Conservation (phyloP, 2,888 invertebrate species). For the Mimumesa dahlbomi region DNA sequence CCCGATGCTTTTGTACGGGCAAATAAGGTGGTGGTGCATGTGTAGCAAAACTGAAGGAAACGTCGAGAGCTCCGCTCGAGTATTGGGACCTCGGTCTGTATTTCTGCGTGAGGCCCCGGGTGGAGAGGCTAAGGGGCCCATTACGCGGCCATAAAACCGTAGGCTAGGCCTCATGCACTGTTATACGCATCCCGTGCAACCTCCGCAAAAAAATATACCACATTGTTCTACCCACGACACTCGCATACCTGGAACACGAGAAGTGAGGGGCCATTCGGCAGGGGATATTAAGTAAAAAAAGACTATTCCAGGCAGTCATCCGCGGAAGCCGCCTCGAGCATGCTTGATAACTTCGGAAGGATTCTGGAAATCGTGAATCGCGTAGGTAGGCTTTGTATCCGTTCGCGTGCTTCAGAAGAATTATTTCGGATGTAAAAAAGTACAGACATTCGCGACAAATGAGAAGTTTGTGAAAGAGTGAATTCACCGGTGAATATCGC, state of each 20-base stretch:
- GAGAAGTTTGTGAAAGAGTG: slow-evolving; percentile 24
- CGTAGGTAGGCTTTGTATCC: slow-evolving; percentile 35
- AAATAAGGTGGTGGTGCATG: slow-evolving; percentile 16
- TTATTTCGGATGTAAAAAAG: slow-evolving; percentile 22
- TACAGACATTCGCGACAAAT: background rate
- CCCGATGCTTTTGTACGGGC: background rate
- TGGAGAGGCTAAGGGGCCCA: slow-evolving; percentile 70
- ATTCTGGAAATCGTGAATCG: slow-evolving; percentile 43
- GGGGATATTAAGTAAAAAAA: slow-evolving; percentile 31
- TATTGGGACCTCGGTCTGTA: slow-evolving; percentile 60
- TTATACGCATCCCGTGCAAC: slow-evolving; percentile 66
- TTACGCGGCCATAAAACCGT: slow-evolving; percentile 75
- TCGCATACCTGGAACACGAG: slow-evolving; percentile 42
- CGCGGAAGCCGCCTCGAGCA: slow-evolving; percentile 25
- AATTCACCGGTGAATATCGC: slow-evolving; percentile 14
- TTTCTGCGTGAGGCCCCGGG: slow-evolving; percentile 60
- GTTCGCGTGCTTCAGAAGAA: slow-evolving; percentile 33
- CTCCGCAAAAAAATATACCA: slow-evolving; percentile 57
- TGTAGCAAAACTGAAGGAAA: slow-evolving; percentile 16
- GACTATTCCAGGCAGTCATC: slow-evolving; percentile 19
- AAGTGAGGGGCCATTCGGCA: slow-evolving; percentile 37
- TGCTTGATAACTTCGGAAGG: slow-evolving; percentile 44
- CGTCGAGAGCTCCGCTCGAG: slow-evolving; percentile 11
- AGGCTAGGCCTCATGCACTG: slow-evolving; percentile 67
- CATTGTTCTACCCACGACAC: slow-evolving; percentile 65